Evolutionary conservation across 2,113 vertebrate genomes (phyloP).

Genomic region (Anguilla japonica): DNA sequence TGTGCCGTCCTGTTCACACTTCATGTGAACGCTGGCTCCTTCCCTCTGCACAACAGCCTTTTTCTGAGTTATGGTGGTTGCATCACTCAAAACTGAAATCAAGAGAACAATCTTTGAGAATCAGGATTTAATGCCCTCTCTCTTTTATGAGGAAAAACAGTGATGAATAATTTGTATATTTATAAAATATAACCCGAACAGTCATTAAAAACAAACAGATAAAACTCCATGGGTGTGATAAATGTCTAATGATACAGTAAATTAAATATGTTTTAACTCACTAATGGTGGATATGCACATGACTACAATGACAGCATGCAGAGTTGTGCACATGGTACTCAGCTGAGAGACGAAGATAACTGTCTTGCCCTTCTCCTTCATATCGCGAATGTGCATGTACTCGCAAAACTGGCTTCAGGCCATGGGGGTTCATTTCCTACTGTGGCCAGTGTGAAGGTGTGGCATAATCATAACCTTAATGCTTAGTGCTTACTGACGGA

Average conservation of each 20-base stretch:
- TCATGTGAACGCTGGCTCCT: background rate
- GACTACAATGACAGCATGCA: background rate
- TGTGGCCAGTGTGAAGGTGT: background rate
- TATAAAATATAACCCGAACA: too few species aligned
- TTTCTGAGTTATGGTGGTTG: conserved; percentile 12
- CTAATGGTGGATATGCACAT: background rate
- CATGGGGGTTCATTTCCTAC: background rate
- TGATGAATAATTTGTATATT: too few species aligned
- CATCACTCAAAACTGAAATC: background rate
- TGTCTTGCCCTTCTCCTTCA: background rate
- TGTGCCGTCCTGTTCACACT: conserved; percentile 25
- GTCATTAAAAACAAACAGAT: background rate
- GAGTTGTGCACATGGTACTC: background rate
- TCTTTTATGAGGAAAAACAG: background rate
- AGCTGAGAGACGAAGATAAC: background rate
- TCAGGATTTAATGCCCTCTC: background rate
- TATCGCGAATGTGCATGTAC: background rate
- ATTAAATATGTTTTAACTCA: background rate
- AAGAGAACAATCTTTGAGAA: background rate
- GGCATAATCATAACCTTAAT: background rate
- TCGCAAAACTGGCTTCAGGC: background rate
- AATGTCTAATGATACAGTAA: background rate
- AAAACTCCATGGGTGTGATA: background rate
- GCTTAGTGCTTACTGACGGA: too few species aligned
- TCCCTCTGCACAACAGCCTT: background rate